These are phyloP conservation scores for Orientallactaga bullata DNA, from an alignment of 2,113 vertebrate species.

Conservation along the genomic window DNA sequence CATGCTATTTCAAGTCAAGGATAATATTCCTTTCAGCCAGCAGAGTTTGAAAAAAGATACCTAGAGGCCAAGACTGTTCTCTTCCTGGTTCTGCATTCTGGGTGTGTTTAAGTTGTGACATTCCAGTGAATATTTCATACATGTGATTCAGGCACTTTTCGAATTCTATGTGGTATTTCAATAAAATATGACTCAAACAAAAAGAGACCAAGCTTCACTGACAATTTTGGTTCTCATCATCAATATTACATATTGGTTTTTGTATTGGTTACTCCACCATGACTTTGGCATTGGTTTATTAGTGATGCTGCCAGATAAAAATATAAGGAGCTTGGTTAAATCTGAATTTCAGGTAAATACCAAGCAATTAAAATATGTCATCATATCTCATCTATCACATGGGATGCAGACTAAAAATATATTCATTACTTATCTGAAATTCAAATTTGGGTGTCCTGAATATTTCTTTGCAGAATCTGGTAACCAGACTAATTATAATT, in stretches of 20 bases:
- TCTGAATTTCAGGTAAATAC: constrained; percentile 23
- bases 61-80: neutral
- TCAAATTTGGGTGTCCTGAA: neutral
- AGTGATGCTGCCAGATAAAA: neutral
- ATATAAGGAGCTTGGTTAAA: neutral
- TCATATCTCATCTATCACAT: neutral
- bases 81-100: neutral
- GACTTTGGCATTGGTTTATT: neutral
- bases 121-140: neutral
- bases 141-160: neutral
- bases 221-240: neutral
- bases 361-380: neutral
- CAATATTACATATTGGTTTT: neutral
- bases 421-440: constrained; percentile 35
- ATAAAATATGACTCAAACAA: neutral
- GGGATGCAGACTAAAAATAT: constrained; percentile 27
- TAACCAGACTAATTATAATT: neutral
- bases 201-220: constrained; percentile 30
- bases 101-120: neutral
- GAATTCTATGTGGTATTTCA: neutral
- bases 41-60: neutral
- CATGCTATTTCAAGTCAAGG: neutral
- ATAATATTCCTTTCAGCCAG: neutral
- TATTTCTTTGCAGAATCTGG: constrained; percentile 49
- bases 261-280: neutral